Conservation (phyloP, 2,113 vertebrate species). For the Chloropsis cyanopogon region DNA sequence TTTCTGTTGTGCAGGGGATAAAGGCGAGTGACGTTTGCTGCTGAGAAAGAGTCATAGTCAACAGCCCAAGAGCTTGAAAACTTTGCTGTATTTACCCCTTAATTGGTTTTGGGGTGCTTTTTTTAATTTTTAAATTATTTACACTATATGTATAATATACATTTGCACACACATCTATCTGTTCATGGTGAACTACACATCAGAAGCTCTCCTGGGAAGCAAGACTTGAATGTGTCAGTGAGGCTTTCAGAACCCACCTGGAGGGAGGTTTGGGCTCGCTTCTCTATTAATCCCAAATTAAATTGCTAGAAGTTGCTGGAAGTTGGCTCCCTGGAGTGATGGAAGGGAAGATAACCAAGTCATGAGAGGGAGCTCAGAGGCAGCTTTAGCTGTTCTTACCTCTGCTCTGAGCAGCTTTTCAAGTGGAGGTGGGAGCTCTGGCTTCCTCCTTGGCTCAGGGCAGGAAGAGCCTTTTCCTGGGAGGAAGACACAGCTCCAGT, state of each 20-base stretch:
- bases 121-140: neutral
- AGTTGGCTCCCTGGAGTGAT: neutral
- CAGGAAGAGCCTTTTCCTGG: neutral
- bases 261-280: neutral
- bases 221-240: neutral
- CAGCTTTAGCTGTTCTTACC: neutral
- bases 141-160: neutral
- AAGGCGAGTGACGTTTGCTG: neutral
- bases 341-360: neutral
- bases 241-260: neutral
- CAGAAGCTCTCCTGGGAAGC: neutral
- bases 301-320: neutral
- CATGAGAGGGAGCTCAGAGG: neutral
- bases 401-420: neutral
- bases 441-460: neutral
- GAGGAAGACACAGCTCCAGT: neutral
- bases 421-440: neutral
- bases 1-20: neutral
- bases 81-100: neutral
- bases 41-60: neutral
- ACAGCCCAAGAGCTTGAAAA: neutral
- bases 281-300: neutral
- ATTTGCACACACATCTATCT: neutral
- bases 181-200: neutral
- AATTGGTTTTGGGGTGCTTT: neutral